Evolutionary conservation across 2,797 vertebrate genomes (phyloP).

Genomic region (Melopsittacus undulatus): DNA sequence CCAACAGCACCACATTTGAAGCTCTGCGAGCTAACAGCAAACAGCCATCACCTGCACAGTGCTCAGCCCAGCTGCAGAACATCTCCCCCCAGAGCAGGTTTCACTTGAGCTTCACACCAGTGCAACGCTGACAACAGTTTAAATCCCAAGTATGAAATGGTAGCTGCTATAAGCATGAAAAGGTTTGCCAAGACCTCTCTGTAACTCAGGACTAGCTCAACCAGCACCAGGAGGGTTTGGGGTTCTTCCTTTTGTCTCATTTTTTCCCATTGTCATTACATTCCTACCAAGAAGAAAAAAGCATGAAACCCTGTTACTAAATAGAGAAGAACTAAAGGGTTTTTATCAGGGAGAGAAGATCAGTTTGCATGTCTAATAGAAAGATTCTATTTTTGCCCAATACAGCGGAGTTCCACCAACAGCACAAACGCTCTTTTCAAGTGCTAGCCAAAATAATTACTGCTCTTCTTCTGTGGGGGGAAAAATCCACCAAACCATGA

Average conservation of each 20-base stretch:
- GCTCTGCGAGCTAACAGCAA: background rate
- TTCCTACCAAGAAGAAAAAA: background rate
- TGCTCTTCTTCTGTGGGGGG: background rate
- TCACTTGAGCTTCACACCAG: background rate
- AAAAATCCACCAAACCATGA: slow-evolving; percentile 13
- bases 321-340: background rate
- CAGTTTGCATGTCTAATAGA: slow-evolving; percentile 25
- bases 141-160: background rate
- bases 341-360: background rate
- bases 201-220: background rate
- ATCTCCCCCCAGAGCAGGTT: background rate
- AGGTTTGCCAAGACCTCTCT: background rate
- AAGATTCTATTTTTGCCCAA: slow-evolving; percentile 41
- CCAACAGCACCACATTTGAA: background rate
- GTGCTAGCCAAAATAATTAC: slow-evolving; percentile 59
- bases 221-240: background rate
- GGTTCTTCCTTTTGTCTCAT: too few species aligned
- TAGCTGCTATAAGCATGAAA: background rate
- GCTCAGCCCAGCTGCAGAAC: background rate
- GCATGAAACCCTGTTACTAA: background rate
- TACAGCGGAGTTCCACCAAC: background rate
- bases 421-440: background rate
- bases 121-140: background rate
- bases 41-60: background rate
- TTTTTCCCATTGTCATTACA: background rate